Conservation (phyloP, 2,797 vertebrate species). For the Lophius americanus region DNA sequence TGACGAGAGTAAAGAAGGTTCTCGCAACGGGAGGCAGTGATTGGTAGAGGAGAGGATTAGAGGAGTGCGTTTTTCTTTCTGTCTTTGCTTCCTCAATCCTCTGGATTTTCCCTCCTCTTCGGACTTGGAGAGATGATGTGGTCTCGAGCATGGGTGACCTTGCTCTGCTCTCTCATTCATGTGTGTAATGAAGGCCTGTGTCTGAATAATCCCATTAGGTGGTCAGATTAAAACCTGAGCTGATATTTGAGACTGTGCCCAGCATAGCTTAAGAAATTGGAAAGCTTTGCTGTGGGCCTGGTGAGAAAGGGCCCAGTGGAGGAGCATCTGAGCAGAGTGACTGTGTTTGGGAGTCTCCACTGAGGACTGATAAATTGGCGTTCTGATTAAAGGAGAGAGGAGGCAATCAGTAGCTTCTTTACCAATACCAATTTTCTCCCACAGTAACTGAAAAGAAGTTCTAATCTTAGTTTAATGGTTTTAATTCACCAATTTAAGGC, state of each 20-base stretch:
- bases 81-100: constrained; percentile 41
- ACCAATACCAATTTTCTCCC: constrained; percentile 22
- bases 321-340: constrained; percentile 31
- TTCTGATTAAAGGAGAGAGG: constrained; percentile 61
- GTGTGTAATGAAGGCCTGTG: constrained; percentile 82
- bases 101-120: constrained; percentile 53
- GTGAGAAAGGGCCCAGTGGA: constrained; percentile 38
- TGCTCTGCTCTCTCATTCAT: constrained; percentile 75
- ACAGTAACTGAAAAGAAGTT: constrained; percentile 36
- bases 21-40: constrained; percentile 47
- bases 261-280: constrained; percentile 63
- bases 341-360: constrained; percentile 55
- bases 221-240: constrained; percentile 81
- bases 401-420: constrained; percentile 34
- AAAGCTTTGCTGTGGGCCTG: constrained; percentile 55
- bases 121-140: constrained; percentile 59
- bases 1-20: constrained; percentile 45
- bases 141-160: constrained; percentile 69
- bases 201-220: constrained; percentile 85
- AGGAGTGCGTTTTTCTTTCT: constrained; percentile 41
- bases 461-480: constrained; percentile 48
- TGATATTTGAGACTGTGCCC: constrained; percentile 79
- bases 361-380: constrained; percentile 49
- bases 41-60: constrained; percentile 65
- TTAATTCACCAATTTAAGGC: constrained; percentile 36